These are phyloP conservation scores for Eulemur rubriventer DNA, from an alignment of 2,797 vertebrate genomes.

Conservation along the genomic window DNA sequence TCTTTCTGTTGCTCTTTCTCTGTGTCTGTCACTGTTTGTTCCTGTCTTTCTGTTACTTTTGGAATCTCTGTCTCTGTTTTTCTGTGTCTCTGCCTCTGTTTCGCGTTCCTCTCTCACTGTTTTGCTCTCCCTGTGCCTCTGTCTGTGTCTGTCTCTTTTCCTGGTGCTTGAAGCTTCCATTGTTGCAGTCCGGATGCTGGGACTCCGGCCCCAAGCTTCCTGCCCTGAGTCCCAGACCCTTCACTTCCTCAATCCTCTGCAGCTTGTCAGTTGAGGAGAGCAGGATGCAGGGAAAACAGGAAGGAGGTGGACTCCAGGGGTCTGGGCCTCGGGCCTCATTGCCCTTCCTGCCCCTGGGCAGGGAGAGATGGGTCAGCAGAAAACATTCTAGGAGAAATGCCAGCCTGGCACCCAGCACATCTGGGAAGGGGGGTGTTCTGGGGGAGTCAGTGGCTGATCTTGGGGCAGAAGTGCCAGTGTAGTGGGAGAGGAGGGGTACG, in stretches of 20 bases:
- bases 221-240: conserved; percentile 56
- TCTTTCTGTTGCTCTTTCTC: background rate
- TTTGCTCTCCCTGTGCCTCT: background rate
- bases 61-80: background rate
- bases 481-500: background rate
- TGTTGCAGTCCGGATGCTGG: conserved; percentile 75
- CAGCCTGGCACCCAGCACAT: conserved; percentile 54
- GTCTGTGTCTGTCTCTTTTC: conserved; percentile 41
- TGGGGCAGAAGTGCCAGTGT: background rate
- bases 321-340: conserved; percentile 61
- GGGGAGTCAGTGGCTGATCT: background rate
- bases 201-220: conserved; percentile 71
- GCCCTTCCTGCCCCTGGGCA: conserved; percentile 69
- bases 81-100: background rate
- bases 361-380: conserved; percentile 75
- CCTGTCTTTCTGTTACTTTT: background rate
- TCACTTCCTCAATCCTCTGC: conserved; percentile 77
- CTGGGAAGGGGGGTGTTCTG: background rate
- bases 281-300: conserved; percentile 80
- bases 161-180: conserved; percentile 66
- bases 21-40: background rate
- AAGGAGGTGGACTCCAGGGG: conserved; percentile 75
- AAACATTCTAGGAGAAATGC: conserved; percentile 66
- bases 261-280: conserved; percentile 60
- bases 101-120: background rate